These are phyloP conservation scores for Chiridota heheva DNA, from an alignment of 35 echinoderm and acorn worm species.

Conservation along the genomic window DNA sequence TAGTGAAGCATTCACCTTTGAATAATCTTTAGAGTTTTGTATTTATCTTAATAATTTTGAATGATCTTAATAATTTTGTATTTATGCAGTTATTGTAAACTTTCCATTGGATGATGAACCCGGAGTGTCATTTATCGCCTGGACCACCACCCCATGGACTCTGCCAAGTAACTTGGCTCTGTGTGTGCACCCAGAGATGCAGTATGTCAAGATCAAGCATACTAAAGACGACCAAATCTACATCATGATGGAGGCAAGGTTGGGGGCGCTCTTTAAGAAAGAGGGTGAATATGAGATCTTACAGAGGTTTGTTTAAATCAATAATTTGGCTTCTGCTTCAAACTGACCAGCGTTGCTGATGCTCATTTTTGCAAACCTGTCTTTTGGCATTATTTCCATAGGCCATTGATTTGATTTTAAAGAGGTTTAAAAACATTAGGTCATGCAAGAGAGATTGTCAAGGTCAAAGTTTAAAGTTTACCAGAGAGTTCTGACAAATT, in stretches of 20 bases:
- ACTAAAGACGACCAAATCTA: conserved; percentile 87
- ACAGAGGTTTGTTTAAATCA: conserved; percentile 51
- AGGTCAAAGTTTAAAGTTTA: too few relatives aligned
- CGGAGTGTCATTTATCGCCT: conserved; percentile 81
- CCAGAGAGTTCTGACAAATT: too few relatives aligned
- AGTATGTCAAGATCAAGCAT: conserved; percentile 88
- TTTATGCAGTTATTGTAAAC: conserved; percentile 78
- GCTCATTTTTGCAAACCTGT: too few relatives aligned
- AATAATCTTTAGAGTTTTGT: not conserved
- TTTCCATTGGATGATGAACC: conserved; percentile 96
- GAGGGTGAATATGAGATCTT: conserved; percentile 79
- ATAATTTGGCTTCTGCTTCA: not conserved
- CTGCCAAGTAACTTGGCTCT: conserved; percentile 97
- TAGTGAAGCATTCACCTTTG: too few relatives aligned
- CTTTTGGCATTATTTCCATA: too few relatives aligned
- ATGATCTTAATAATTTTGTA: too few relatives aligned
- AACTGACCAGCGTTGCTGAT: too few relatives aligned
- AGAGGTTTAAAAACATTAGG: too few relatives aligned
- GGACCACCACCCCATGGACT: conserved; percentile 99
- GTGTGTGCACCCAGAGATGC: conserved; percentile 80
- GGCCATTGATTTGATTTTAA: too few relatives aligned
- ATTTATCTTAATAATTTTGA: not conserved
- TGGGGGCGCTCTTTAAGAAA: conserved; percentile 89
- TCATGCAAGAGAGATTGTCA: too few relatives aligned
- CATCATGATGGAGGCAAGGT: conserved; percentile 95